phyloP scores from a whole-genome alignment of 2,888 invertebrate species.

The Pristionchus fissidentatus region DNA sequence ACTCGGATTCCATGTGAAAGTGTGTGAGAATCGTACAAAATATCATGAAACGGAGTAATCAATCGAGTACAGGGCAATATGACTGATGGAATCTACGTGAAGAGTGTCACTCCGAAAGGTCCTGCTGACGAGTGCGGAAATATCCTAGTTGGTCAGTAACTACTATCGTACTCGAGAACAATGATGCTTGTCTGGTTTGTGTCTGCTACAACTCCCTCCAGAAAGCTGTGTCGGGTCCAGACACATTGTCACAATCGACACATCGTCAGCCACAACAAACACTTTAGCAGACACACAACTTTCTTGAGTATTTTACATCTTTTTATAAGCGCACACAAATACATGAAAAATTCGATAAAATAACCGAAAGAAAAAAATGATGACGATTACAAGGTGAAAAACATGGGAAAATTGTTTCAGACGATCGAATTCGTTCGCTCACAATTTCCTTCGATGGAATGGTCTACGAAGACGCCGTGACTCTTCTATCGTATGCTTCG shows the following conservation, averaged over 20 bases:
- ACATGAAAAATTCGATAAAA: too few relatives aligned
- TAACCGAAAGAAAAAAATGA: neutral
- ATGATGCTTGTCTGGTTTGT: neutral
- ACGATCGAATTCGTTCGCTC: conserved; percentile 89
- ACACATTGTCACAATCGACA: too few relatives aligned
- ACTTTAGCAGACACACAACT: too few relatives aligned
- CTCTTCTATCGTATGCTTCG: conserved; percentile 90
- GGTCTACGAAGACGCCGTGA: conserved; percentile 90
- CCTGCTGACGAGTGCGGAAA: conserved; percentile 89
- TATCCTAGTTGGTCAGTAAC: conserved; percentile 83
- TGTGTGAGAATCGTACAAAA: neutral
- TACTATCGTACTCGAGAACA: neutral
- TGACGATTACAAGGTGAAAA: neutral
- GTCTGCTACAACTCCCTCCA: too few relatives aligned
- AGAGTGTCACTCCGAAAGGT: conserved; percentile 88
- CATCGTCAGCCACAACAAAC: too few relatives aligned
- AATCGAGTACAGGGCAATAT: conserved; percentile 84
- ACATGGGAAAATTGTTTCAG: too few relatives aligned
- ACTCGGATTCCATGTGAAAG: conserved; percentile 63
- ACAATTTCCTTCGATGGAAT: conserved; percentile 90
- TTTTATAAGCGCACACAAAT: too few relatives aligned
- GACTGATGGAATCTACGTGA: conserved; percentile 89
- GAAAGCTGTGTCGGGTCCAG: too few relatives aligned
- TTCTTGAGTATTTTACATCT: too few relatives aligned
- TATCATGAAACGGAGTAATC: neutral